Evolutionary conservation across 2,888 invertebrate species (phyloP).

Genomic region (Amphimallon solstitiale): DNA sequence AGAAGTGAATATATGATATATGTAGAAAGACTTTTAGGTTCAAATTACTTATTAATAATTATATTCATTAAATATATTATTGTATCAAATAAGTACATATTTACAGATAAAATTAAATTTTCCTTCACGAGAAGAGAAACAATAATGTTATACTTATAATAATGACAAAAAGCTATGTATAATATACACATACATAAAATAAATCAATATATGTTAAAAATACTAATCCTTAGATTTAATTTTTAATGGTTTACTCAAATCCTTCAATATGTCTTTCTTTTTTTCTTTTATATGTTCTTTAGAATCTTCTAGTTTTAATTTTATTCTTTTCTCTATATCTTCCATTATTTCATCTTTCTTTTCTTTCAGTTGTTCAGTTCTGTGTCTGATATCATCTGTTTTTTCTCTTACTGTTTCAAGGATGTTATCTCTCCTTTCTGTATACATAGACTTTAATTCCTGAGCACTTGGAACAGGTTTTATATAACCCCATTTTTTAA

Average conservation of each 20-base stretch:
- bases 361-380: constrained; percentile 56
- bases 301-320: constrained; percentile 58
- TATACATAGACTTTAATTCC: constrained; percentile 71
- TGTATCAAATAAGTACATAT: constrained; percentile 24
- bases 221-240: constrained; percentile 26
- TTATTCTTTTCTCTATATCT: constrained; percentile 60
- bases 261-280: constrained; percentile 53
- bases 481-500: constrained; percentile 83
- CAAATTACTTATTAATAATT: no score
- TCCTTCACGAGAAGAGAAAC: neutral
- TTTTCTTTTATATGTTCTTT: constrained; percentile 65
- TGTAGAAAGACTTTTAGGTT: no score
- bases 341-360: constrained; percentile 64
- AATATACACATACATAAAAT: constrained; percentile 6
- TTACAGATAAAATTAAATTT: constrained; percentile 10
- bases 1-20: no score
- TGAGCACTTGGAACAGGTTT: constrained; percentile 80
- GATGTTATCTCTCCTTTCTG: constrained; percentile 70
- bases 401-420: constrained; percentile 71
- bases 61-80: constrained; percentile 25
- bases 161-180: constrained; percentile 3
- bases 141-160: constrained; percentile 12
- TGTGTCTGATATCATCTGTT: constrained; percentile 63
- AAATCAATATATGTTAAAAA: constrained; percentile 9
- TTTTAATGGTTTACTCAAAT: constrained; percentile 34